Conservation (phyloP, 1,140 invertebrate species). For the Diuraphis noxia region DNA sequence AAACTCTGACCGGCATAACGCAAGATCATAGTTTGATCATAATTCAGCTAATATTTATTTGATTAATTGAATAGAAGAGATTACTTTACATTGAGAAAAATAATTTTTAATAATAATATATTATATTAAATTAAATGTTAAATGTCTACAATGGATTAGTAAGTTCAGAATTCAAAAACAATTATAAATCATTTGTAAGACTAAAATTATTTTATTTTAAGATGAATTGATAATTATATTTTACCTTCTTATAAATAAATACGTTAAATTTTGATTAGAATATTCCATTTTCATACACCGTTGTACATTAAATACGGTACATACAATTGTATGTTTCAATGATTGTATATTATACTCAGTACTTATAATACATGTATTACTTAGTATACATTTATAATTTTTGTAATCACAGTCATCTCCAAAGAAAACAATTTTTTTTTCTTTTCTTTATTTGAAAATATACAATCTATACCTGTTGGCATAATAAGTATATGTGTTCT, state of each 20-base stretch:
- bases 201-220: background rate
- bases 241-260: background rate
- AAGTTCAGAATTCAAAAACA: background rate
- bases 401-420: background rate
- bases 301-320: too few species aligned
- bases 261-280: background rate
- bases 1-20: background rate
- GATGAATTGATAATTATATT: background rate
- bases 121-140: background rate
- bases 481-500: too few species aligned
- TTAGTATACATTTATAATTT: conserved; percentile 1
- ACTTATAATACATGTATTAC: background rate
- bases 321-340: too few species aligned
- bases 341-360: background rate
- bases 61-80: background rate
- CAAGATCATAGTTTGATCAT: background rate
- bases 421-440: too few species aligned
- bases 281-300: background rate
- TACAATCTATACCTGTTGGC: too few species aligned
- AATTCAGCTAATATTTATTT: background rate
- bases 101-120: background rate
- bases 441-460: too few species aligned
- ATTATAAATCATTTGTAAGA: background rate
- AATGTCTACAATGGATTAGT: background rate
- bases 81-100: background rate